Percentiles rank a stretch among this genome's conserved stretches.
Conservation (phyloP, 2,113 vertebrate genomes). For the Equus przewalskii region DNA sequence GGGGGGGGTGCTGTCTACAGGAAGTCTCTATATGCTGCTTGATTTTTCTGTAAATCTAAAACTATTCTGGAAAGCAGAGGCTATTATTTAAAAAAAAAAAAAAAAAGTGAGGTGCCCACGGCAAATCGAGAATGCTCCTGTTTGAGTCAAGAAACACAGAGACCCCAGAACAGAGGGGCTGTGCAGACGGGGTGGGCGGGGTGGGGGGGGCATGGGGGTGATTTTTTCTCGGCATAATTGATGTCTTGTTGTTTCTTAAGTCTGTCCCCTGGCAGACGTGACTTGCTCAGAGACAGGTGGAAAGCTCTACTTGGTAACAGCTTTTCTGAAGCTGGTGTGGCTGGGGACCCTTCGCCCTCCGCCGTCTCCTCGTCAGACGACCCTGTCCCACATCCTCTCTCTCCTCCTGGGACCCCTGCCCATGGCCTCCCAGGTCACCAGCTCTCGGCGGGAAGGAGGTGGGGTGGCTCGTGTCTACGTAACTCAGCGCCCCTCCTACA, state of each 20-base stretch:
- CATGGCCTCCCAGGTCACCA: not conserved
- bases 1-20: not conserved
- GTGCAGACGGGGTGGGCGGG: rapidly evolving
- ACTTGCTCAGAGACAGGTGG: not conserved
- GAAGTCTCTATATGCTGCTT: not conserved
- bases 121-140: not conserved
- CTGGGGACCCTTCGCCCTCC: no score
- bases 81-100: not conserved
- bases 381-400: not conserved
- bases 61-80: not conserved
- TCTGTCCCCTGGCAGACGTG: no score
- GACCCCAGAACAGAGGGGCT: no score
- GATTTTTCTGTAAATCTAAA: not conserved
- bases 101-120: not conserved
- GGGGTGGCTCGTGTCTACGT: no score
- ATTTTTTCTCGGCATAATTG: not conserved
- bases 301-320: not conserved
- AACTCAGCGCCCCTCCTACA: not conserved
- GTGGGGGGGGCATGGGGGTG: not conserved
- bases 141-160: not conserved
- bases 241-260: not conserved
- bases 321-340: not conserved
- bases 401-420: no score
- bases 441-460: not conserved
- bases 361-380: not conserved